Conservation (phyloP, 1,140 invertebrate species). For the Mactra quadrangularis region DNA sequence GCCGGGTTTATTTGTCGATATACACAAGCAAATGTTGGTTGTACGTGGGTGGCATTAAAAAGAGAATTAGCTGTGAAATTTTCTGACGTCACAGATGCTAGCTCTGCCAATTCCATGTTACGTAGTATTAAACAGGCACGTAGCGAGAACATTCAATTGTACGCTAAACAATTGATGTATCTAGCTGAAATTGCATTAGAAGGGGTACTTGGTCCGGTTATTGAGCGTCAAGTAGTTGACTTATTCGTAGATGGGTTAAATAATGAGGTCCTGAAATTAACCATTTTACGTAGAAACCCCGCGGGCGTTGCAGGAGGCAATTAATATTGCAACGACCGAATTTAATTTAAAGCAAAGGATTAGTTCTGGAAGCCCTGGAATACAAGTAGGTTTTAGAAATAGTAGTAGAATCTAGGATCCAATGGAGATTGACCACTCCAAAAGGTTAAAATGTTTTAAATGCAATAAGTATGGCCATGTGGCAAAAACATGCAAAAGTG, state of each 20-base stretch:
- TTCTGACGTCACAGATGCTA: too few relatives aligned
- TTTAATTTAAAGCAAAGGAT: constrained; percentile 15
- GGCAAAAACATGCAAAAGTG: neutral
- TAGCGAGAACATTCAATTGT: too few relatives aligned
- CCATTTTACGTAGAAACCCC: neutral
- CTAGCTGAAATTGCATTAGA: neutral
- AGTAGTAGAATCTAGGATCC: neutral
- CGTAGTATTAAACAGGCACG: too few relatives aligned
- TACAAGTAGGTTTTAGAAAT: neutral
- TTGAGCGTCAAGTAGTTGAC: neutral
- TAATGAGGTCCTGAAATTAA: neutral
- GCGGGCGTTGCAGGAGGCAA: neutral
- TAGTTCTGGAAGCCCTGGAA: too few relatives aligned
- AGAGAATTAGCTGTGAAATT: too few relatives aligned
- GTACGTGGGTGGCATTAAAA: too few relatives aligned
- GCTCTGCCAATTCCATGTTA: too few relatives aligned
- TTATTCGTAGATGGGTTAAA: constrained; percentile 22
- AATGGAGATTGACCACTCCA: constrained; percentile 33
- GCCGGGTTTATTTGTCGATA: too few relatives aligned
- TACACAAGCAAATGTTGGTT: too few relatives aligned
- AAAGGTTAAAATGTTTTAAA: neutral
- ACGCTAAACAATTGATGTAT: neutral
- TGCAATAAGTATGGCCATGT: neutral
- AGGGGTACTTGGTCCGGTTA: neutral
- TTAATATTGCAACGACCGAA: constrained; percentile 1